Evolutionary conservation across 2,888 invertebrate species (phyloP).

Genomic region (Torymus auratus): DNA sequence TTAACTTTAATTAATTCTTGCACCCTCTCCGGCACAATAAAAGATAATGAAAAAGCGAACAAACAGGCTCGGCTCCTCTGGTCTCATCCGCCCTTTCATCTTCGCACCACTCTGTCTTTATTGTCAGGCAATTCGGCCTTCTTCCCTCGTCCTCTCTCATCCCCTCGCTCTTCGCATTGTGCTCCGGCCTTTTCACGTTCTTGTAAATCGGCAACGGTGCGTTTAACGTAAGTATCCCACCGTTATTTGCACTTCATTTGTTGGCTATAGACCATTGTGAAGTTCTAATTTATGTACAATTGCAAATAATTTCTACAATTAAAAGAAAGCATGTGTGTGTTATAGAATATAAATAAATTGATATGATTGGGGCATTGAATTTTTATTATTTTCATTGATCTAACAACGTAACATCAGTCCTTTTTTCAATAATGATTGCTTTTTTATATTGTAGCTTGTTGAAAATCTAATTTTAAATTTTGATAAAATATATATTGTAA

Average conservation of each 20-base stretch:
- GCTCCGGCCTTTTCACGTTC: constrained; percentile 8
- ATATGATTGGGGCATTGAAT: too few relatives aligned
- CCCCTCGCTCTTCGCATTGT: constrained; percentile 30
- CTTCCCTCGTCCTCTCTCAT: background rate
- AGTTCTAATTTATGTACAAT: too few relatives aligned
- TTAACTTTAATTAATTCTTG: constrained; percentile 72
- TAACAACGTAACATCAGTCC: too few relatives aligned
- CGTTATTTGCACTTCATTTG: constrained; percentile 13
- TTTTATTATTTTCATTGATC: too few relatives aligned
- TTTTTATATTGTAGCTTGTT: too few relatives aligned
- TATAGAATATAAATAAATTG: too few relatives aligned
- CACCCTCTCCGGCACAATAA: constrained; percentile 63
- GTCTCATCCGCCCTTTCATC: constrained; percentile 36
- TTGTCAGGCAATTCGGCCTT: constrained; percentile 40
- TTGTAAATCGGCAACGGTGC: constrained; percentile 34
- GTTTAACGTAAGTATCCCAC: background rate
- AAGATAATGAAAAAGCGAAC: constrained; percentile 68
- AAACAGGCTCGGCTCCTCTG: constrained; percentile 61
- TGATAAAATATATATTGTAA: too few relatives aligned
- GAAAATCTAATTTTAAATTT: too few relatives aligned
- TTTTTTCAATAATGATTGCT: too few relatives aligned
- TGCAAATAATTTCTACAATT: too few relatives aligned
- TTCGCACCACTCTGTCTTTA: constrained; percentile 47
- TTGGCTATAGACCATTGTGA: background rate
- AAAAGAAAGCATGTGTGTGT: too few relatives aligned